A percentile compares a stretch with the other conserved stretches of the same genome.
Evolutionary conservation across 2,888 invertebrate genomes (phyloP).

Genomic region (Saturnia japonica): DNA sequence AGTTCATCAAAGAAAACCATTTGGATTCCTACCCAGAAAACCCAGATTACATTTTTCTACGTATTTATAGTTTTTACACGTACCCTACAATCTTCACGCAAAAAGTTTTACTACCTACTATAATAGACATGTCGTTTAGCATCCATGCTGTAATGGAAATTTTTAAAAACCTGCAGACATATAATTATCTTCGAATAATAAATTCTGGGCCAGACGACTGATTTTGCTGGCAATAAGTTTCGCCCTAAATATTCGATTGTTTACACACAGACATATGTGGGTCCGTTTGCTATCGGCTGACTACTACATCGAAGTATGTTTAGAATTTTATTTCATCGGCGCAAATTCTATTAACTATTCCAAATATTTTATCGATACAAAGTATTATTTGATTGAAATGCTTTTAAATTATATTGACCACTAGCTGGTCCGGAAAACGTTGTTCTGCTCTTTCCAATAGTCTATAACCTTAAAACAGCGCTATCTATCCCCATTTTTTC

Average conservation of each 20-base stretch:
- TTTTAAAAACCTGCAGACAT: background rate
- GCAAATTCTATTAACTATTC: background rate
- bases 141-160: background rate
- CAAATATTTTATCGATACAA: background rate
- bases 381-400: background rate
- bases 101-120: no score
- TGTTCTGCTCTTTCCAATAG: no score
- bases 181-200: background rate
- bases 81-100: no score
- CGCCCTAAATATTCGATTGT: background rate
- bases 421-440: no score
- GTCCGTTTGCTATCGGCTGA: background rate
- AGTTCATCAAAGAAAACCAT: background rate
- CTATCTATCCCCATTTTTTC: no score
- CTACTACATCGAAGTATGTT: background rate
- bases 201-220: background rate
- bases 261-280: slow-evolving; percentile 1
- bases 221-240: background rate
- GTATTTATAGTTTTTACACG: no score
- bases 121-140: background rate
- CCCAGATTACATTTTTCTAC: no score
- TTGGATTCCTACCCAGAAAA: background rate
- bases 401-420: background rate
- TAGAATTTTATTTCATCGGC: background rate
- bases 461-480: no score